Evolutionary conservation across 2,797 vertebrate genomes (phyloP).

Genomic region (Carapus acus): DNA sequence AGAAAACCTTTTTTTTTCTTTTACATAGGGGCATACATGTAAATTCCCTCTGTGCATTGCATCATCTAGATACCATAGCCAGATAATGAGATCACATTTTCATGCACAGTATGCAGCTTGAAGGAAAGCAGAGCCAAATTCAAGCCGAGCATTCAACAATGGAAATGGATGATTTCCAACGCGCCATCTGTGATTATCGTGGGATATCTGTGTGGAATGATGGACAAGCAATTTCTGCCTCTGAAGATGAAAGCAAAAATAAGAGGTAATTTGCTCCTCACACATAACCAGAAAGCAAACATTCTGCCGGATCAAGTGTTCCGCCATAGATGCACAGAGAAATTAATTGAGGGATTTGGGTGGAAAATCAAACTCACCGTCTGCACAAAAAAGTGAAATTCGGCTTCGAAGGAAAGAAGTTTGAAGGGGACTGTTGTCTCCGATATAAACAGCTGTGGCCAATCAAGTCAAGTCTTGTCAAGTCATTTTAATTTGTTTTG

Average conservation of each 20-base stretch:
- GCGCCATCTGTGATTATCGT: conserved; percentile 21
- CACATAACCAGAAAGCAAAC: conserved; percentile 3
- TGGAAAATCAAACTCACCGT: conserved; percentile 5
- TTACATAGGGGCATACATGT: no score
- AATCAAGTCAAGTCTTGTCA: no score
- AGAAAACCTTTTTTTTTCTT: no score
- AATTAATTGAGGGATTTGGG: conserved; percentile 14
- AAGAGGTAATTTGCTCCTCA: conserved; percentile 15
- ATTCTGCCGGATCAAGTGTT: conserved; percentile 11
- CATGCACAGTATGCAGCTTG: no score
- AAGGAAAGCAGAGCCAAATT: conserved; percentile 9
- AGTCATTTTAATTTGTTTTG: no score
- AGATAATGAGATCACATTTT: no score
- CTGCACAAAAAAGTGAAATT: background rate
- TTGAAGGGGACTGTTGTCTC: background rate
- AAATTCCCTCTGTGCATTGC: no score
- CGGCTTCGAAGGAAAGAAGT: conserved; percentile 13
- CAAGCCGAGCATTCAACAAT: conserved; percentile 18
- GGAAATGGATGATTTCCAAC: conserved; percentile 30
- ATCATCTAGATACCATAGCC: no score
- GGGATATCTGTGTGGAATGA: conserved; percentile 15
- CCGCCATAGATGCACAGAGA: conserved; percentile 1
- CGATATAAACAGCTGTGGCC: background rate
- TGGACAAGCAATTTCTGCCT: conserved; percentile 20
- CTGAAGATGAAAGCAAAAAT: conserved; percentile 10